Conservation (phyloP, 2,797 vertebrate species). For the Bovichtus diacanthus region DNA sequence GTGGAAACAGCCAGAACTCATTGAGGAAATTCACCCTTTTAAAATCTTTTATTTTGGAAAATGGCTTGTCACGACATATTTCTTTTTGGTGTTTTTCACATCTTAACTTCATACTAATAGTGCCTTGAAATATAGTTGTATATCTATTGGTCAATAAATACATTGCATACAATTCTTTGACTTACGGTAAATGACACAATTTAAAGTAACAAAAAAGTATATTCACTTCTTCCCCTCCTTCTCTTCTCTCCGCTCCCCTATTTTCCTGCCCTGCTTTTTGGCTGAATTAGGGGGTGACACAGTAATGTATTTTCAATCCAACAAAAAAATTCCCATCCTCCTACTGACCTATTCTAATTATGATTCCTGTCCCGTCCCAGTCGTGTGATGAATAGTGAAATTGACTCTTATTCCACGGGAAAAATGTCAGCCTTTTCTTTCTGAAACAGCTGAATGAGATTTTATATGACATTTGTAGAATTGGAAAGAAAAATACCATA, state of each 20-base stretch:
- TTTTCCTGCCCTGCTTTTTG: neutral
- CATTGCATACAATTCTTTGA: neutral
- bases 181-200: neutral
- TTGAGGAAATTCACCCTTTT: neutral
- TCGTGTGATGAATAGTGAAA: too few species aligned
- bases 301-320: too few species aligned
- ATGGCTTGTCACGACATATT: neutral
- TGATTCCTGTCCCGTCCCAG: too few species aligned
- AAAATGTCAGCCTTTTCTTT: neutral
- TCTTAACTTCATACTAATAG: neutral
- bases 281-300: too few species aligned
- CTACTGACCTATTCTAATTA: too few species aligned
- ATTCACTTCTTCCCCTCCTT: neutral
- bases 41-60: neutral
- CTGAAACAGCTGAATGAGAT: neutral
- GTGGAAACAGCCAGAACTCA: neutral
- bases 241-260: neutral
- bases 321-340: too few species aligned
- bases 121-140: neutral
- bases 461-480: neutral
- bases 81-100: neutral
- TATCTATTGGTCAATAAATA: neutral
- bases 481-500: neutral
- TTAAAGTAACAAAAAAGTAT: neutral
- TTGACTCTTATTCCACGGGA: too few species aligned